phyloP scores from a whole-genome alignment of 2,797 vertebrate genomes.

The Pipistrellus pygmaeus region DNA sequence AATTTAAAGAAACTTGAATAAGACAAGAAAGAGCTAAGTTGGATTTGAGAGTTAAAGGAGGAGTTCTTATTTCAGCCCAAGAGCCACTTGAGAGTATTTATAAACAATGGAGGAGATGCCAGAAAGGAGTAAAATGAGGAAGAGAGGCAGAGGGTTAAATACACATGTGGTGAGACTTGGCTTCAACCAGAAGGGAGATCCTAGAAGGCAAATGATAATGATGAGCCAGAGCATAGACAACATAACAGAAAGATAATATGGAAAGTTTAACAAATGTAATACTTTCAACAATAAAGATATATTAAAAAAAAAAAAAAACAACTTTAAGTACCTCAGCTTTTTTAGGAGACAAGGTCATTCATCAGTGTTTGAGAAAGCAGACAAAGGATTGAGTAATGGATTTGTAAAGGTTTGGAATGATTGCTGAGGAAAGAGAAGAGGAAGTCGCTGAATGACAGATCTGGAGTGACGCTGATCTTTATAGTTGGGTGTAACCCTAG shows the following conservation, averaged over 20 bases:
- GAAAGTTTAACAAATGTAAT: not conserved
- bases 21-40: not conserved
- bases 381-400: accelerated
- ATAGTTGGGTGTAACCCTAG: not conserved
- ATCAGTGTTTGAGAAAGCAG: not conserved
- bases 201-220: not conserved
- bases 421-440: not conserved
- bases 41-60: not conserved
- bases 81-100: not conserved
- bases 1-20: not conserved
- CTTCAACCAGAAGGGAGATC: not conserved
- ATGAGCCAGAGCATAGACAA: not conserved
- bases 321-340: not conserved
- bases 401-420: not conserved
- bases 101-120: not conserved
- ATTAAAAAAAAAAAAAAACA: too few relatives aligned
- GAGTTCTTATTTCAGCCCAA: not conserved
- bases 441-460: not conserved
- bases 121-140: not conserved
- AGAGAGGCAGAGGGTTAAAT: not conserved
- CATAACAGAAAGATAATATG: not conserved
- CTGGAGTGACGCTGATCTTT: not conserved
- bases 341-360: not conserved
- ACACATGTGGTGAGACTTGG: not conserved
- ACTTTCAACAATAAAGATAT: too few relatives aligned